These are phyloP conservation scores for Pelvicachromis taeniatus DNA, from an alignment of 2,113 vertebrate species.

Conservation along the genomic window DNA sequence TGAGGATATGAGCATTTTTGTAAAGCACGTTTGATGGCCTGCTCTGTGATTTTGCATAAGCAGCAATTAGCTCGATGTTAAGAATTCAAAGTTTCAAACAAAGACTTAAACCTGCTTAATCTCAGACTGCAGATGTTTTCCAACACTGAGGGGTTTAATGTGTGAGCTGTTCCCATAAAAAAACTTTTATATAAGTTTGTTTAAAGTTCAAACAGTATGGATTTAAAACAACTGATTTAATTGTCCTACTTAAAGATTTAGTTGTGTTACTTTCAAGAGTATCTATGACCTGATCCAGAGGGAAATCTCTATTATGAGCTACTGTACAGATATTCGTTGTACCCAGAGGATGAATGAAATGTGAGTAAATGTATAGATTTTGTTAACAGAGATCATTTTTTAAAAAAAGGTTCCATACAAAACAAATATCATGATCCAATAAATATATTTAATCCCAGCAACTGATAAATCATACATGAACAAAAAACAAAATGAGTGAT, in stretches of 20 bases:
- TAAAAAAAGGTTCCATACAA: neutral
- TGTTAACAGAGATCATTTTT: neutral
- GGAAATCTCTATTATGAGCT: neutral
- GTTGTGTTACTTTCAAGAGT: neutral
- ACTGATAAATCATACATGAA: conserved; percentile 26
- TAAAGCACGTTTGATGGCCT: neutral
- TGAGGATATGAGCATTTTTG: neutral
- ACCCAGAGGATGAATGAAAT: neutral
- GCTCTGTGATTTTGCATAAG: neutral
- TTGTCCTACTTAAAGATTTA: neutral
- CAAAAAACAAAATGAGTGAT: conserved; percentile 28
- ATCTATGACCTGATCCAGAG: neutral
- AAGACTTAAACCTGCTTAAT: neutral
- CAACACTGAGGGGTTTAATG: neutral
- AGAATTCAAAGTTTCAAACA: neutral
- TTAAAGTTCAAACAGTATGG: neutral
- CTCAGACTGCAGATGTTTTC: neutral
- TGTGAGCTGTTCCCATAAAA: neutral
- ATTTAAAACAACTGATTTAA: neutral
- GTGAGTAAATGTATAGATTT: neutral
- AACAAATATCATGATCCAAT: conserved; percentile 22
- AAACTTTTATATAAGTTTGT: neutral
- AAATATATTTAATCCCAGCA: conserved; percentile 53
- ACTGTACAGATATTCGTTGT: neutral
- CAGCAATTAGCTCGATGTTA: neutral